Evolutionary conservation across 2,888 invertebrate genomes (phyloP), one percentile per base, ranked within the genome.

Genomic region (Papilio protenor): DNA sequence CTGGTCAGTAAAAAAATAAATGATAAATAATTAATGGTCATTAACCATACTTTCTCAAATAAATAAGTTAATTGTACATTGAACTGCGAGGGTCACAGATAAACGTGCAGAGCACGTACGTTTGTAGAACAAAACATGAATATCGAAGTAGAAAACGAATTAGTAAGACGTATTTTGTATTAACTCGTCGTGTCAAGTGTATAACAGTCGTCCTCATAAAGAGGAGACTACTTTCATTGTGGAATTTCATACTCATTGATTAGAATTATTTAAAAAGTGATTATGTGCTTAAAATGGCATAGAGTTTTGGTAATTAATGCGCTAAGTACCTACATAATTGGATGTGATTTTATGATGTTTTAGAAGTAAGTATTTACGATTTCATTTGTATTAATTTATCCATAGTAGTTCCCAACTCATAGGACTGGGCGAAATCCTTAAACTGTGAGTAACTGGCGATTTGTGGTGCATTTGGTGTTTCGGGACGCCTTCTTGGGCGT

Each of bases 131-230:
- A 23, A 21, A 40, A 55, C 33, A 8, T 66, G 75, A 57, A 57
- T 75, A 69, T 57, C 40, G 14, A 75, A 18, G 74, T 52, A 52
- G 27, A 49, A 52, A 66, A 52, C 21, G 64, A n/a, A 21, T 33
- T n/a, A 8, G 6, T n/a, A 47, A 21, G 11, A 70, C 47, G 8
- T 14, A 18, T 40, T 57, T 33, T 55, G 11, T 52, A 74, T 47
- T 33, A 52, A n/a, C 33, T 47, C 23, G 64, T 61, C 64, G 74
- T 64, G 6, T 33, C 27, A 33, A 33, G 33, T 33, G 61, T 0
- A 14, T 14, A 64, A 16, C 61, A 64, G 33, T 33, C 27, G 61
- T 64, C 8, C 33, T 14, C 33, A 18, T 16, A 64, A 33, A 12
- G 2, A 2, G 16, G 33, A 33, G 8, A 64, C 2, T 40, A n/a